Evolutionary conservation across 2,888 invertebrate species (phyloP), one percentile per base, ranked within the genome.

Genomic region (Boloria euphrosyne): DNA sequence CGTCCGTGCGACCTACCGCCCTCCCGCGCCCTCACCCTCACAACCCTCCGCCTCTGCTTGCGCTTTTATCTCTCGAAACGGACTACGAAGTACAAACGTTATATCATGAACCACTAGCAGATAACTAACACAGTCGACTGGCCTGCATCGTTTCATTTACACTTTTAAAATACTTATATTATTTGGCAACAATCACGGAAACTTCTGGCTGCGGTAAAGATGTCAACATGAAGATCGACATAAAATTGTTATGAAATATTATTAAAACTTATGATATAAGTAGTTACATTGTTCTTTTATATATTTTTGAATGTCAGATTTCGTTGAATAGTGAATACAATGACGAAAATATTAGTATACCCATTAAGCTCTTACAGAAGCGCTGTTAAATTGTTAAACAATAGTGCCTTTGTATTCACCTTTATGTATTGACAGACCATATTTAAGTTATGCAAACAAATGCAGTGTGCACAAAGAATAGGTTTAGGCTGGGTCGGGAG

Each of bases 1-100:
- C 80, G 77, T 76, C 76, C 76, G 80, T 79, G 76, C 76, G 78
- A 73, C 74, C 71, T 73, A 71, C 71, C 73, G 74, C 62, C 67
- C 72, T 69, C 68, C 69, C 72, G 64, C 73, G 65, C 74, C 62
- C 66, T 70, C 65, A 73, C 69, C 55, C 71, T 61, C 70, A 62
- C 66, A 63, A 64, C 66, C 53, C 69, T 49, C 71, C 64, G 65
- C 73, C 69, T 69, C 68, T 61, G 59, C 61, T 44, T 50, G 62
- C 50, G 62, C 55, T 47, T 49, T 22, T 46, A 51, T 46, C 55
- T 64, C 52, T 53, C 59, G 47, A 16, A 14, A 4, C 50, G 43
- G 44, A 14, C 53, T 51, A 38, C 38, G 63, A 49, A n/a, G n/a
- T n/a, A n/a, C n/a, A n/a, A n/a, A 52, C 31, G 44, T 50, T 53